A percentile compares a stretch with the other conserved stretches of the same genome.
Evolutionary conservation across 2,113 vertebrate genomes (phyloP).

Genomic region (Rhegmatorhina hoffmannsi): DNA sequence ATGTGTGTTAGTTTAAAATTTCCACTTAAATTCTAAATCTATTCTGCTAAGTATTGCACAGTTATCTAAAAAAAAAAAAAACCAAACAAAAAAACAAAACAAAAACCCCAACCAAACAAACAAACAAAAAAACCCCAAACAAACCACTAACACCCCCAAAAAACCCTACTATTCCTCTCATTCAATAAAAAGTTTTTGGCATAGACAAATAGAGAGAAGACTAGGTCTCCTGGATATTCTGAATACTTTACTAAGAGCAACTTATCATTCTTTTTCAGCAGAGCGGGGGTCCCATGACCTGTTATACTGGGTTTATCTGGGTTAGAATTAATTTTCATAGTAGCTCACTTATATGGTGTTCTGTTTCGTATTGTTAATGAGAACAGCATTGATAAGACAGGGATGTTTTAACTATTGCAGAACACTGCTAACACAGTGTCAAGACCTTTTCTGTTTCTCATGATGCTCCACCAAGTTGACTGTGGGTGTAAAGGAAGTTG

Average conservation of each 20-base stretch:
- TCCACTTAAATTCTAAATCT: not conserved
- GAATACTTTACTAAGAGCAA: not conserved
- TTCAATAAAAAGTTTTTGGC: not conserved
- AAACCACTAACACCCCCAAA: too few species aligned
- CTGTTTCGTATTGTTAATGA: not conserved
- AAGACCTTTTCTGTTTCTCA: not conserved
- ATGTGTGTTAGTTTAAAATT: not conserved
- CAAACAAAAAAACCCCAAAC: too few species aligned
- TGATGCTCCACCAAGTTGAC: not conserved
- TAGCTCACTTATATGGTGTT: not conserved
- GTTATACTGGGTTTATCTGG: not conserved
- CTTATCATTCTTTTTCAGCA: not conserved
- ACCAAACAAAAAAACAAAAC: too few species aligned
- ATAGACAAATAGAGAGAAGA: not conserved
- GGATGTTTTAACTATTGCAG: not conserved
- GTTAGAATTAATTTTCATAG: not conserved
- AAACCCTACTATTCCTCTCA: not conserved
- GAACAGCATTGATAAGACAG: not conserved
- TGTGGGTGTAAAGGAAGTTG: not conserved
- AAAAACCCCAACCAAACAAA: too few species aligned
- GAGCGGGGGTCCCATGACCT: not conserved
- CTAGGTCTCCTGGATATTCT: not conserved
- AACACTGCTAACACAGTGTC: not conserved
- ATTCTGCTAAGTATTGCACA: not conserved
- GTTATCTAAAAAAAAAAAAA: not conserved